Evolutionary conservation across 1,140 invertebrate species (phyloP), one percentile per base, ranked within the genome.

Genomic region (Musca vetustissima): DNA sequence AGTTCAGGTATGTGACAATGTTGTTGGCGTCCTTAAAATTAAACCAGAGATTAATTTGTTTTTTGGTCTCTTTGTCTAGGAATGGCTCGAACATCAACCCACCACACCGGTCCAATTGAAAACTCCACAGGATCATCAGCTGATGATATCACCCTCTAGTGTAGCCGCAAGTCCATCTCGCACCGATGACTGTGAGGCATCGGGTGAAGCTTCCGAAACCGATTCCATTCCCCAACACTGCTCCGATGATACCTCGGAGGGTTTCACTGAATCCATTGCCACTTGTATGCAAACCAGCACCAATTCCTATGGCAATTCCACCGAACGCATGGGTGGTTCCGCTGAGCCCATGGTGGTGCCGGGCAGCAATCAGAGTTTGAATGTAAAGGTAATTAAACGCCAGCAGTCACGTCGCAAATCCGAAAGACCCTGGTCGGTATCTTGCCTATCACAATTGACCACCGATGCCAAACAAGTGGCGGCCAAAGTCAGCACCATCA

Each of bases 351-450:
- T 81, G 59, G 47, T 64, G 14, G 67, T 47, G 0, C 73, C 72
- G 1, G 79, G 79, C 66, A 81, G 79, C 66, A 81, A 81, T 66
- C 77, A 78, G 61, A 81, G 79, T 57, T 43, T 81, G 21, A 81
- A 80, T 25, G 71, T 76, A 1, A 81, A 81, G 69, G 74, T 80
- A 53, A 73, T 80, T 0, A 79, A 78, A 25, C 79, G 79, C 7
- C 69, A 69, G 28, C 77, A 78, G 57, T 71, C 76, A n/a, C 79
- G 79, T 47, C 74, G 79, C 50, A 83, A 83, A 64, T 80, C 80
- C 25, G 78, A 82, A 43, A 85, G 92, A 53, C 93, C 92, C 1
- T 93, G 92, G 92, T 93, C 92, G 68, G 92, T 94, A 9, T 92
- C 92, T 8, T 94, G 92, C 70, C 85, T 93, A 13, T 90, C 91